Evolutionary conservation across 2,113 vertebrate genomes (phyloP).

Genomic region (Oriolus oriolus): DNA sequence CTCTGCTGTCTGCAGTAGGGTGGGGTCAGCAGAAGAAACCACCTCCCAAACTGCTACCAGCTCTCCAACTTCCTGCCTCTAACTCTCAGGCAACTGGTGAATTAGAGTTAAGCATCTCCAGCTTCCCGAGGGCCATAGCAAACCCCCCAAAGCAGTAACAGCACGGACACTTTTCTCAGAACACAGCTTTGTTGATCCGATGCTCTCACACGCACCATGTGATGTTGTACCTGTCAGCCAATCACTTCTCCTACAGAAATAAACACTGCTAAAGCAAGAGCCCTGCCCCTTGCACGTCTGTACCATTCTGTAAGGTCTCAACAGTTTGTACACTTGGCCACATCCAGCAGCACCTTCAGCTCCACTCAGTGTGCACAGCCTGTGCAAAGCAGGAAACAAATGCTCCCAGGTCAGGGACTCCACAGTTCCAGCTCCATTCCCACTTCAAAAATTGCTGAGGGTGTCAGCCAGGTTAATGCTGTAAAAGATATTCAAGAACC

Average conservation of each 20-base stretch:
- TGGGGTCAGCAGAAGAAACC: neutral
- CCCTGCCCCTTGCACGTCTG: neutral
- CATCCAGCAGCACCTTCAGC: neutral
- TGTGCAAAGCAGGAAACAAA: neutral
- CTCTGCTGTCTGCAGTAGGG: neutral
- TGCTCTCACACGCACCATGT: neutral
- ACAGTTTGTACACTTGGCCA: neutral
- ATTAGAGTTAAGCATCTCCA: neutral
- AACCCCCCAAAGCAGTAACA: neutral
- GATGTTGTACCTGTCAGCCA: neutral
- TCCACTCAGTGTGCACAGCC: neutral
- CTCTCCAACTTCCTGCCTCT: neutral
- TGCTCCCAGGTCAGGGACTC: neutral
- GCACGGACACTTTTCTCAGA: neutral
- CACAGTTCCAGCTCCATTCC: neutral
- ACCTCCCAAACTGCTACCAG: neutral
- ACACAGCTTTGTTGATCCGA: neutral
- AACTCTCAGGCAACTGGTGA: neutral
- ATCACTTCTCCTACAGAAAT: neutral
- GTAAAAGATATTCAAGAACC: neutral
- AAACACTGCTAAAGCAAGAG: neutral
- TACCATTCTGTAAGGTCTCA: neutral
- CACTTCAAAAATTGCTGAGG: neutral
- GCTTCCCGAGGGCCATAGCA: neutral
- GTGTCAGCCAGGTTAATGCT: neutral